Conservation (phyloP, 37 sponge, comb jelly and placozoan species). For the Agelas oroides region DNA sequence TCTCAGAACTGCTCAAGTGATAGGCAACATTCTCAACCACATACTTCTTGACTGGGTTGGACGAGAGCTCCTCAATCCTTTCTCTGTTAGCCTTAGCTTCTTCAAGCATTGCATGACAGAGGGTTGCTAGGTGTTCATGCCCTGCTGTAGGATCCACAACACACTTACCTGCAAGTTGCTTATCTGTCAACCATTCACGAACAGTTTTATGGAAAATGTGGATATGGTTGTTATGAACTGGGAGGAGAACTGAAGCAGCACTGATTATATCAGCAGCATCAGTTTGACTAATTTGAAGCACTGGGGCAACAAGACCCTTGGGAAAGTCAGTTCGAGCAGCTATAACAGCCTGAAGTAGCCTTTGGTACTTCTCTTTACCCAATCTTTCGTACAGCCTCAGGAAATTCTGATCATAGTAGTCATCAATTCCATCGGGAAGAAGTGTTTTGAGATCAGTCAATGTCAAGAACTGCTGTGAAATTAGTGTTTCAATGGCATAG, state of each 20-base stretch:
- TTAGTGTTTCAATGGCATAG: slow-evolving; percentile 38
- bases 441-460: slow-evolving; percentile 12
- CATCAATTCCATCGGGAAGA: slow-evolving; percentile 66
- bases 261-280: not conserved
- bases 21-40: slow-evolving; percentile 14
- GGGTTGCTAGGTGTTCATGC: slow-evolving; percentile 1
- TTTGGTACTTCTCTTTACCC: slow-evolving; percentile 28
- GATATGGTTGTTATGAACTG: slow-evolving; percentile 15
- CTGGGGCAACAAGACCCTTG: not conserved
- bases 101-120: not conserved
- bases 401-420: slow-evolving; percentile 53
- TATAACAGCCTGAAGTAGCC: slow-evolving; percentile 16
- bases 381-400: not conserved
- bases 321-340: slow-evolving; percentile 20
- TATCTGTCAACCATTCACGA: slow-evolving; percentile 23
- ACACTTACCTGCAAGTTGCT: slow-evolving; percentile 9
- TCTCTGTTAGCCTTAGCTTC: not conserved
- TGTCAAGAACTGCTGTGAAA: not conserved
- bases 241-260: slow-evolving; percentile 11
- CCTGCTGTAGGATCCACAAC: slow-evolving; percentile 13
- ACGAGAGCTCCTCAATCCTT: not conserved
- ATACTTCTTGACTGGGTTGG: not conserved
- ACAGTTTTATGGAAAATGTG: slow-evolving; percentile 42
- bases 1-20: not conserved
- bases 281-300: not conserved